These are phyloP conservation scores for Procapra przewalskii DNA, from an alignment of 2,113 vertebrate species.

Conservation along the genomic window DNA sequence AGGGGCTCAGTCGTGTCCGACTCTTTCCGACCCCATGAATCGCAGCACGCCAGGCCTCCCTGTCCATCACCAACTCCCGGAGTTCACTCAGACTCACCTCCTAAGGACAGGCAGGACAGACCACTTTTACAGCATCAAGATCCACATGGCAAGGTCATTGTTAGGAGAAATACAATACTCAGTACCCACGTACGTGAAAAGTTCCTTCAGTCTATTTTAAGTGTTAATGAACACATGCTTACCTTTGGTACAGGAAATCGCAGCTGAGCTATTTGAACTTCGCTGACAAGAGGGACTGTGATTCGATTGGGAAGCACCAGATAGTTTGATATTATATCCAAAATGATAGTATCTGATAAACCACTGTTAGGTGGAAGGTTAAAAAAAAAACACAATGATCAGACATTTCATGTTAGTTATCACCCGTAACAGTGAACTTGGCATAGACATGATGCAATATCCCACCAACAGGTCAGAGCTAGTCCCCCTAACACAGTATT, in stretches of 20 bases:
- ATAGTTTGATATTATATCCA: conserved; percentile 93
- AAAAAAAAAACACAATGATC: conserved; percentile 28
- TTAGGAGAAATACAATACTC: neutral
- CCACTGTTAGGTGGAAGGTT: conserved; percentile 81
- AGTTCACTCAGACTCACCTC: neutral
- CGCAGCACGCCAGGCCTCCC: no score
- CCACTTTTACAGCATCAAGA: neutral
- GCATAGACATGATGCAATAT: fast-evolving
- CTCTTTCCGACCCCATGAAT: no score
- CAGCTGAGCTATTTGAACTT: conserved; percentile 87
- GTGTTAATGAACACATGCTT: neutral
- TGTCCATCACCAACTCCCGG: no score
- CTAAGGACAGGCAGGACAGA: neutral
- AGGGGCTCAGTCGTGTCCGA: no score
- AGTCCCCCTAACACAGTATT: neutral
- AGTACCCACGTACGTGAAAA: fast-evolving
- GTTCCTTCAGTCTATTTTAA: neutral
- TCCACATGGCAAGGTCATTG: neutral
- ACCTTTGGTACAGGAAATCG: conserved; percentile 96
- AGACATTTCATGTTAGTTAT: neutral
- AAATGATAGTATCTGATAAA: conserved; percentile 91
- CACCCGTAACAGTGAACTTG: neutral
- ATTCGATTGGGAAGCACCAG: conserved; percentile 95
- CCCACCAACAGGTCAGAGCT: no score
- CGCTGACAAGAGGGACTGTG: conserved; percentile 92